Evolutionary conservation across 2,888 invertebrate genomes (phyloP), one percentile per base, ranked within the genome.

Genomic region (Drosophila nigricruria): DNA sequence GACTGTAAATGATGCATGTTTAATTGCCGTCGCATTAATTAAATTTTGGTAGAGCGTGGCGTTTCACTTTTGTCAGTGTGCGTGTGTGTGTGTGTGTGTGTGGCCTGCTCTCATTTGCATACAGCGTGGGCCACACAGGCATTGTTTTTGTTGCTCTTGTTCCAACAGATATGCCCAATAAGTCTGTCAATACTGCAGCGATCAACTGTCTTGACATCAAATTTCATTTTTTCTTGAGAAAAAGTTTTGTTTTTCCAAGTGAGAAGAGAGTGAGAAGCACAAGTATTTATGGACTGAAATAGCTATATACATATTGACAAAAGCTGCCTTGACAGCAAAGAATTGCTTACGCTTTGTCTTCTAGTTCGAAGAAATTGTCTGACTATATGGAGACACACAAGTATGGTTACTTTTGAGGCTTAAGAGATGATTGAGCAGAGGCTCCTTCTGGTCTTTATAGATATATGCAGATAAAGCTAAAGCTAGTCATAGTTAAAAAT

Each of bases 1-100:
- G 70, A 73, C 88, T 85, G 79, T 87, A 90, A 87, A 87, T 90
- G 90, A 90, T 90, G 90, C 87, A 87, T 87, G 90, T 87, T 87
- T 87, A 87, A 87, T 87, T 87, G 87, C 88, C 85, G 69, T 74
- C 79, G 90, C 87, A 87, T 87, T 89, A 87, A 87, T 90, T 89
- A 87, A 83, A 87, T 89, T 84, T 84, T 58, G 77, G 81, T 68
- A 65, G 83, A 80, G 72, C 61, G 60, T 64, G 70, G 52, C 59
- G 58, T 66, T 43, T 62, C 40, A 16, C 52, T 36, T 36, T 57
- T 43, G 16, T 59, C 32, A 20, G 57, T 14, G 45, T 73, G 18
- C 12, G 14, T 14, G 12, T 6, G 12, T 10, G 16, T 40, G 47
- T 38, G 59, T 53, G 42, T 64, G 59, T 61, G 65, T 59, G 57